A percentile compares a stretch with the other conserved stretches of the same genome.
Evolutionary conservation across 2,888 invertebrate species (phyloP).

Genomic region (Drosophila hawaiiensis): DNA sequence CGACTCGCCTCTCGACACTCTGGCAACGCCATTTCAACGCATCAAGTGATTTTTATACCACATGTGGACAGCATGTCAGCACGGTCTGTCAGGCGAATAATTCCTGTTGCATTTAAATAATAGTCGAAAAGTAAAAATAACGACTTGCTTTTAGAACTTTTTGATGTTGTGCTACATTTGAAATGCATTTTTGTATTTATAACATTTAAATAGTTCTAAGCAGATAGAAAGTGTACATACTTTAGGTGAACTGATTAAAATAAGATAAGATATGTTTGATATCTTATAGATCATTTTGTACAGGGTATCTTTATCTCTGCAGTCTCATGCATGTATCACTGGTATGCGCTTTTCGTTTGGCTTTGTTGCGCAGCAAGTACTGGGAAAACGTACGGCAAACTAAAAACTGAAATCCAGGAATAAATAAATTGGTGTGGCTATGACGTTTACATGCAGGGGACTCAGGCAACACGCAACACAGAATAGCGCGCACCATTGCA

Average conservation of each 20-base stretch:
- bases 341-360: slow-evolving; percentile 10
- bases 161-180: background rate
- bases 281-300: background rate
- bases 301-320: slow-evolving; percentile 18
- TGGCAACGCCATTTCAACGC: slow-evolving; percentile 74
- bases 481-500: slow-evolving; percentile 39
- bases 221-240: background rate
- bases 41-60: slow-evolving; percentile 64
- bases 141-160: background rate
- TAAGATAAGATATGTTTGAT: background rate
- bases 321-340: background rate
- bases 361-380: slow-evolving; percentile 42
- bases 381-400: slow-evolving; percentile 72
- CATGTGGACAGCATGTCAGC: slow-evolving; percentile 3
- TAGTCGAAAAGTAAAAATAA: background rate
- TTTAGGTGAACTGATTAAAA: background rate
- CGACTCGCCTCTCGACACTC: slow-evolving; percentile 52
- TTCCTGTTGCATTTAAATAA: background rate
- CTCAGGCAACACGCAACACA: slow-evolving; percentile 30
- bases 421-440: slow-evolving; percentile 80
- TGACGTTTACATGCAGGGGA: slow-evolving; percentile 71
- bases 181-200: background rate
- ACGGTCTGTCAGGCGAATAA: slow-evolving; percentile 3
- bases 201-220: background rate
- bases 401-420: slow-evolving; percentile 79